Evolutionary conservation across 2,113 vertebrate genomes (phyloP), one percentile per base, ranked within the genome.

Genomic region (Actenoides hombroni): DNA sequence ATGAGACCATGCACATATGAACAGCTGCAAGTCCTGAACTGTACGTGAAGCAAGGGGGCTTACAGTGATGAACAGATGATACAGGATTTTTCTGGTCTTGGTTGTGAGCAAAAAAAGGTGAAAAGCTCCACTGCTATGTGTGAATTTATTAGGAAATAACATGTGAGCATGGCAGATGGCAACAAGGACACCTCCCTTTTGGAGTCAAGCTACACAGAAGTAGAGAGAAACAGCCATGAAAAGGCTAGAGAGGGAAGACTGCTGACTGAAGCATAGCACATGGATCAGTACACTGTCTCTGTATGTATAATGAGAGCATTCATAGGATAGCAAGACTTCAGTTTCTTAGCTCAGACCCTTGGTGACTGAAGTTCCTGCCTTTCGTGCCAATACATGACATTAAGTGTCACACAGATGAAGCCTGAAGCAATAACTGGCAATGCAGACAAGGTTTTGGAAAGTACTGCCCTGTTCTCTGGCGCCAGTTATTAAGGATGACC

Each of bases 361-460:
- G 69, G 57, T 86, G 89, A 88, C 64, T 86, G 65, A 86, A 88
- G 39, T 64, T 71, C 68, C 80, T 88, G 59, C 77, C 61, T 42
- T 94, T 78, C 0, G 0, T 68, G 83, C 87, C 64, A 83, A 37
- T 37, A 39, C 0, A 0, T 57, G 71, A 53, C 51, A 25, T 24
- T 35, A 67, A 29, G 39, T n/a, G 18, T 87, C 70, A 75, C 35
- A 13, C n/a, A 81, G 90, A 35, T 33, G 35, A 67, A 56, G 63
- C 59, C 63, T 87, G 82, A 86, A 92, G 67, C n/a, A 13, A 40
- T 83, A 77, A 28, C 56, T 81, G 76, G 9, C 68, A 80, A 20
- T 10, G 39, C 20, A 68, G 80, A 37, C 44, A 57, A 65, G n/a
- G 33, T 42, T 90, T 68, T 56, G 56, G 60, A 88, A 85, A 37